Evolutionary conservation across 2,888 invertebrate species (phyloP).

Genomic region (Drosophila koepferae): DNA sequence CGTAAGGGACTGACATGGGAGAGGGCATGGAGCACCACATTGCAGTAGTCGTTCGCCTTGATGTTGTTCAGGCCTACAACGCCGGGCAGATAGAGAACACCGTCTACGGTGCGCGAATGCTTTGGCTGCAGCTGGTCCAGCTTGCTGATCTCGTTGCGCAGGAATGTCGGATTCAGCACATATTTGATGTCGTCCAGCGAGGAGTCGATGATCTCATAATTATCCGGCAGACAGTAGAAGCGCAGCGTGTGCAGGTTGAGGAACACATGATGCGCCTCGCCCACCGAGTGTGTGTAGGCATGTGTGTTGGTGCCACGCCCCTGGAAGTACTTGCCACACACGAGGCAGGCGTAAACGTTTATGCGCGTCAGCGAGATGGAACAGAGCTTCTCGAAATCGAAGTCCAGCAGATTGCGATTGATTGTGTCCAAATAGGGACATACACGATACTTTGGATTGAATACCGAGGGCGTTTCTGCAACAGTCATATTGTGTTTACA

Average conservation of each 20-base stretch:
- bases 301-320: constrained; percentile 99
- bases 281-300: constrained; percentile 99
- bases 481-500: neutral
- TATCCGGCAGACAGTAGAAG: constrained; percentile 99
- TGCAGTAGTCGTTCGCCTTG: constrained; percentile 99
- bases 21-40: constrained; percentile 97
- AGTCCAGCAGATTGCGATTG: constrained; percentile 97
- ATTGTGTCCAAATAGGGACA: constrained; percentile 99
- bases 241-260: constrained; percentile 97
- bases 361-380: constrained; percentile 98
- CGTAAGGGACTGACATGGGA: constrained; percentile 97
- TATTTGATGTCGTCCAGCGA: constrained; percentile 99
- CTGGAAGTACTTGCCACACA: constrained; percentile 99
- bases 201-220: constrained; percentile 99
- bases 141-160: constrained; percentile 91
- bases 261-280: constrained; percentile 98
- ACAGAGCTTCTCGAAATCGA: constrained; percentile 99
- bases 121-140: constrained; percentile 90
- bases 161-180: constrained; percentile 98
- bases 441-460: constrained; percentile 86
- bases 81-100: constrained; percentile 96
- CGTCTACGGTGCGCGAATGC: constrained; percentile 97
- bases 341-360: constrained; percentile 99
- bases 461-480: constrained; percentile 84
- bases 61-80: constrained; percentile 99